These are phyloP conservation scores for Entomyzon cyanotis DNA, from an alignment of 2,113 vertebrate genomes.

Conservation along the genomic window DNA sequence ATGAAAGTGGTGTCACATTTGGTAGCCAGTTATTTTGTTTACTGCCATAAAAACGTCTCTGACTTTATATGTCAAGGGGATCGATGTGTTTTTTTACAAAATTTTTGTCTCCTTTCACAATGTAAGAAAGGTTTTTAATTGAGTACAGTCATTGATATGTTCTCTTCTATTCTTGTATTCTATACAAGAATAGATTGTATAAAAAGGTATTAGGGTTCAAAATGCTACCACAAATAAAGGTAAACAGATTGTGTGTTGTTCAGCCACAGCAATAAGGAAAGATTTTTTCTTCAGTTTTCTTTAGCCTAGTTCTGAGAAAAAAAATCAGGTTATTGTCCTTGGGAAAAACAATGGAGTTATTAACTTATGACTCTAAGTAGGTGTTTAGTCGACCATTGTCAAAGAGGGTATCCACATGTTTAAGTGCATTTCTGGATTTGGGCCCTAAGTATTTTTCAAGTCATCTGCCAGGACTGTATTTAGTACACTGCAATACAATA, in stretches of 20 bases:
- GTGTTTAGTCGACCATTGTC: background rate
- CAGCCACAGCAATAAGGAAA: background rate
- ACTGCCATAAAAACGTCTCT: background rate
- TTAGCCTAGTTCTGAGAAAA: background rate
- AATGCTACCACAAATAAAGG: background rate
- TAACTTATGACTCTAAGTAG: background rate
- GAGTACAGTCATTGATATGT: background rate
- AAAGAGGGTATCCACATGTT: background rate
- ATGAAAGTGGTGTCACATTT: background rate
- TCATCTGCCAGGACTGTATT: background rate
- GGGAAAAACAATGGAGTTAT: background rate
- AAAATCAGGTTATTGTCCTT: background rate
- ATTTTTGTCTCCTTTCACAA: background rate
- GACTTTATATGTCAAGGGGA: background rate
- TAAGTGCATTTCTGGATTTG: background rate
- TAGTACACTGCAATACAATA: background rate
- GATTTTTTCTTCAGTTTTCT: background rate
- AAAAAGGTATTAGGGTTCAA: background rate
- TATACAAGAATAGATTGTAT: background rate
- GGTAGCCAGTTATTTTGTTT: constrained; percentile 1
- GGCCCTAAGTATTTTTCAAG: background rate
- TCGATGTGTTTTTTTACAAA: background rate
- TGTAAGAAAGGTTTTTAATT: background rate
- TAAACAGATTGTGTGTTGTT: background rate
- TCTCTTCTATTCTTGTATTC: no score